phyloP scores from a whole-genome alignment of 1,140 invertebrate species.

The Charaxes varanes region DNA sequence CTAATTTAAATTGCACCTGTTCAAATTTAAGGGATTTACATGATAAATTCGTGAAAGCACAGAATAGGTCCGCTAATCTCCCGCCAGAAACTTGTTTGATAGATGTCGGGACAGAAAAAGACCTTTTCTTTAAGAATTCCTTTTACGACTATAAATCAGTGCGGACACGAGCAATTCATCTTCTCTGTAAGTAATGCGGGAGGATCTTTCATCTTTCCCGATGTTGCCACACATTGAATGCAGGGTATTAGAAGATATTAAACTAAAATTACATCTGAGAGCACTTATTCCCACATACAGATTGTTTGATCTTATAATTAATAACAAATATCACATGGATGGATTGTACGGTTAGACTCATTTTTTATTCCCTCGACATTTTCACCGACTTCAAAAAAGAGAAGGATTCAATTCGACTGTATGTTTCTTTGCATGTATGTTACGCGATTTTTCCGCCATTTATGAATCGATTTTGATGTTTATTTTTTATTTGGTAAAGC shows the following conservation, averaged over 20 bases:
- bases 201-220: constrained; percentile 8
- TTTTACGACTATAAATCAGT: constrained; percentile 46
- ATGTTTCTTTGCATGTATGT: too few species aligned
- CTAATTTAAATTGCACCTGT: constrained; percentile 2
- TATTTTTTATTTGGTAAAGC: too few species aligned
- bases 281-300: too few species aligned
- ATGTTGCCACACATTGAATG: neutral
- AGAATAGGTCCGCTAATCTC: constrained; percentile 12
- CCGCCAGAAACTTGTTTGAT: constrained; percentile 33
- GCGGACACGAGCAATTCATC: constrained; percentile 43
- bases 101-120: constrained; percentile 26
- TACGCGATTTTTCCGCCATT: too few species aligned
- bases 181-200: constrained; percentile 23
- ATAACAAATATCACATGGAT: too few species aligned
- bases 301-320: too few species aligned
- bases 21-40: constrained; percentile 1
- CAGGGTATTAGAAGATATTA: neutral
- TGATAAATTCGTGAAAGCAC: constrained; percentile 6
- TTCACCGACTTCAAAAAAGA: too few species aligned
- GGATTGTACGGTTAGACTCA: too few species aligned
- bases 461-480: too few species aligned
- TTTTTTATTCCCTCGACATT: too few species aligned
- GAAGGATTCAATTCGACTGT: too few species aligned
- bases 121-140: constrained; percentile 33
- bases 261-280: constrained; percentile 3